Percentiles rank a stretch among this genome's conserved stretches.
Conservation (phyloP, 2,888 invertebrate species). For the Nomada hirtipes region DNA sequence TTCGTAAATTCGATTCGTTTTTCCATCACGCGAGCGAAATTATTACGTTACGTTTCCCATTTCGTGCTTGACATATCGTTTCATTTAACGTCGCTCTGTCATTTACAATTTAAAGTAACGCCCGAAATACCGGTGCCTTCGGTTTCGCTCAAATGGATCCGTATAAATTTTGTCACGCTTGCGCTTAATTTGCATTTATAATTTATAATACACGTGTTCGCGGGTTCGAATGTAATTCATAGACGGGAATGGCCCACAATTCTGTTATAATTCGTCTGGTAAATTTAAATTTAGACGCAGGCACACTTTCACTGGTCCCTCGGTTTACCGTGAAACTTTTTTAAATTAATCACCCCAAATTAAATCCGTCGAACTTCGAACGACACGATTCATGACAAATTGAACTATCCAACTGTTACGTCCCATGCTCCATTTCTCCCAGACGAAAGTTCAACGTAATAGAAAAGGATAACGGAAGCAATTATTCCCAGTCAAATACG, state of each 20-base stretch:
- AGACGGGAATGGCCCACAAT: neutral
- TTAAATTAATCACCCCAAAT: neutral
- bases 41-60: neutral
- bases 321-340: too few species aligned
- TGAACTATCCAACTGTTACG: neutral
- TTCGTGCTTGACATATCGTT: neutral
- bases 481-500: too few species aligned
- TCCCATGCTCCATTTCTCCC: too few species aligned
- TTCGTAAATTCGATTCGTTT: neutral
- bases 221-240: neutral
- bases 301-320: too few species aligned
- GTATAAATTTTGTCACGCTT: neutral
- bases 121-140: neutral
- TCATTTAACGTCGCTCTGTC: neutral
- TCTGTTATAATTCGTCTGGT: neutral
- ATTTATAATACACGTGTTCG: neutral
- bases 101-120: conserved; percentile 3
- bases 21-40: neutral
- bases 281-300: neutral
- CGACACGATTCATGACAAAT: neutral
- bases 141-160: neutral
- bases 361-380: too few species aligned
- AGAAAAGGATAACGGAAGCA: too few species aligned
- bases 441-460: too few species aligned
- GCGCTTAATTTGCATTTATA: neutral